Evolutionary conservation across 2,888 invertebrate genomes (phyloP), one percentile per base, ranked within the genome.

Genomic region (Coleophora flavipennella): DNA sequence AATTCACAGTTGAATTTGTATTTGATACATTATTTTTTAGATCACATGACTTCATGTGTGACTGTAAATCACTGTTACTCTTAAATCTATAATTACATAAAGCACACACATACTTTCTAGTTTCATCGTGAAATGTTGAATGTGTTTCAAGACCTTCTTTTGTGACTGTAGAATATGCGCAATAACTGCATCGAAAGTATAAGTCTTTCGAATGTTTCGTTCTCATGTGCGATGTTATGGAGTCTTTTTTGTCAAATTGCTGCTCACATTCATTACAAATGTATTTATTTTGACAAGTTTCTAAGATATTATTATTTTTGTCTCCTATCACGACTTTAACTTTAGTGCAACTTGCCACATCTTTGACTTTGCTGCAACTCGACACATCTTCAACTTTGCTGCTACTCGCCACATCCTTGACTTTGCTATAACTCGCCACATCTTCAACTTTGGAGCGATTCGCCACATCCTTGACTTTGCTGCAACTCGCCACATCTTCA

Each of bases 71-170:
- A 25, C 12, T 2, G 13, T 25, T 40, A 3, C n/a, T 1, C 2
- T 3, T 29, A 46, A 38, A 43, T 31, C 35, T 41, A 20, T 40
- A 39, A 2, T 36, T 4, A 40, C 50, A 51, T 0, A 47, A 27
- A 8, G 42, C 31, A 13, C 36, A 36, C 13, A 13, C 9, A 35
- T 28, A n/a, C 9, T 28, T 8, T 13, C 35, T 20, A 29, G 13
- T 28, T 12, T 35, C 13, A 25, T 29, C 29, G 10, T 35, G 35
- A 8, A 35, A 8, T 29, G 8, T 33, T n/a, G 14, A 12, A 33
- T 38, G 38, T 3, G 8, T 28, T 8, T 38, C 14, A n/a, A 38
- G 11, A 11, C 4, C 28, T 2, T 34, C 29, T 13, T 8, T 10
- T 4, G 14, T 14, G 2, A 14, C 8, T 28, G 13, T 32, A 6